Conservation (phyloP, 30 jellyfish, hydroid and myxozoan genomes). For the Aurelia aurita region DNA sequence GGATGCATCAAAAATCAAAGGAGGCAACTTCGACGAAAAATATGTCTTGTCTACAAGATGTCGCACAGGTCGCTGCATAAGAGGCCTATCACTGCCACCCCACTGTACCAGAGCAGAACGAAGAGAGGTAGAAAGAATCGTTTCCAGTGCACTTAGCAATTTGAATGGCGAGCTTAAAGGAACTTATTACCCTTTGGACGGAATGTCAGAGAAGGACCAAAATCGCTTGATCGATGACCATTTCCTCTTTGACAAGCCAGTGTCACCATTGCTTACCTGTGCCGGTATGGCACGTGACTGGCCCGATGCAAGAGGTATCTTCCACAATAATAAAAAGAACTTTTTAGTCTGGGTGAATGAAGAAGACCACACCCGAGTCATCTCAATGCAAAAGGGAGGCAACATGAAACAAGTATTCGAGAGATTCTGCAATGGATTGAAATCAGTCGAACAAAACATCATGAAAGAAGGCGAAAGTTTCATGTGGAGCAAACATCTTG, state of each 20-base stretch:
- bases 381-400: constrained; percentile 91
- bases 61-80: constrained; percentile 89
- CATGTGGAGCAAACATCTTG: constrained; percentile 93
- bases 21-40: constrained; percentile 82
- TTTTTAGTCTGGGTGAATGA: constrained; percentile 88
- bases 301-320: constrained; percentile 97
- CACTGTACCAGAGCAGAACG: constrained; percentile 90
- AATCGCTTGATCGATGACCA: constrained; percentile 75
- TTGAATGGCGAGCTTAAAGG: constrained; percentile 74
- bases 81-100: constrained; percentile 82
- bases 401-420: constrained; percentile 82
- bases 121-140: constrained; percentile 55
- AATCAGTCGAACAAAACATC: constrained; percentile 65
- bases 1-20: constrained; percentile 66
- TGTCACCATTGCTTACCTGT: constrained; percentile 82
- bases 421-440: constrained; percentile 80
- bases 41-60: constrained; percentile 78
- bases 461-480: constrained; percentile 65
- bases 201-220: constrained; percentile 79
- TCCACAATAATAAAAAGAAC: constrained; percentile 77
- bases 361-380: constrained; percentile 88
- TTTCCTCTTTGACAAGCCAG: constrained; percentile 82
- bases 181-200: constrained; percentile 61
- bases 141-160: constrained; percentile 14
- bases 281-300: constrained; percentile 96